These are phyloP conservation scores for Cheilosia impressa DNA, from an alignment of 2,888 invertebrate genomes.

Conservation along the genomic window DNA sequence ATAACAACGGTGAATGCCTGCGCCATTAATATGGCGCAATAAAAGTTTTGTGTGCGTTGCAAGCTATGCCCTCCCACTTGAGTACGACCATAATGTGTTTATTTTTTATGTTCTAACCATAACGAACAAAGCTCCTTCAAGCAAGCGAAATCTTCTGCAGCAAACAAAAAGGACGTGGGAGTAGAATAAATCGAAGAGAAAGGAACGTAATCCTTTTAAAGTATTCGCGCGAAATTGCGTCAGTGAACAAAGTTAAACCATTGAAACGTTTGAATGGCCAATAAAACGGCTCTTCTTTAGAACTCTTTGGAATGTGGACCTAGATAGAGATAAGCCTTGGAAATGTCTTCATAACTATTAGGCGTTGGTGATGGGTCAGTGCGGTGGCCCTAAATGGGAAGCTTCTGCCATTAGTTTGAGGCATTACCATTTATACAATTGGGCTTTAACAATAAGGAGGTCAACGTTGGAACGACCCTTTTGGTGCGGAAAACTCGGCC, in stretches of 20 bases:
- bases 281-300: slow-evolving; percentile 16
- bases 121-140: slow-evolving; percentile 1
- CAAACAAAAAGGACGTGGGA: background rate
- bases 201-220: slow-evolving; percentile 5
- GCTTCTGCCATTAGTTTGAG: background rate
- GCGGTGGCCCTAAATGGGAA: background rate
- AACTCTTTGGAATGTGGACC: background rate
- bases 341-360: slow-evolving; percentile 21
- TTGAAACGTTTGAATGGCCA: slow-evolving; percentile 51
- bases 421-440: too few species aligned
- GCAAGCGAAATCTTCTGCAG: background rate
- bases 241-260: slow-evolving; percentile 20
- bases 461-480: too few species aligned
- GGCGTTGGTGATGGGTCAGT: background rate
- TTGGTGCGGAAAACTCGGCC: too few species aligned
- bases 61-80: slow-evolving; percentile 2
- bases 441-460: too few species aligned
- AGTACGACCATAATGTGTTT: background rate
- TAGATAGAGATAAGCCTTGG: background rate
- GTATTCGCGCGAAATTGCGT: slow-evolving; percentile 4
- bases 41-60: slow-evolving; percentile 1
- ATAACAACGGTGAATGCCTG: slow-evolving; percentile 1
- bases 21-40: slow-evolving; percentile 1
- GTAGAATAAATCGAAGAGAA: slow-evolving; percentile 2
- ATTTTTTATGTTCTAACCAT: slow-evolving; percentile 1